Base-by-base conservation (phyloP, 2,888 invertebrate genomes). In the Venusia cambrica region DNA sequence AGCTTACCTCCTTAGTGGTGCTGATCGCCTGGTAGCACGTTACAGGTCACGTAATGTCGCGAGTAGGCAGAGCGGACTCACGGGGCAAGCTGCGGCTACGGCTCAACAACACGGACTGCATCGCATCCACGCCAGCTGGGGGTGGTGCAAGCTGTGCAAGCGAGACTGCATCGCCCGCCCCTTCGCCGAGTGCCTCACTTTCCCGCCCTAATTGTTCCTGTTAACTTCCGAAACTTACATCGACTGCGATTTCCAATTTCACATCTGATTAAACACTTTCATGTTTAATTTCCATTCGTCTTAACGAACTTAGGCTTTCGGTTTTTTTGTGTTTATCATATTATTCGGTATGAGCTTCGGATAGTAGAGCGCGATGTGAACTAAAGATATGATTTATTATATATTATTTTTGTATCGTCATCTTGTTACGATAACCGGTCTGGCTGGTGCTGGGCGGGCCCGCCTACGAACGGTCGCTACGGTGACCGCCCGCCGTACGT, bases 141-240 rank as follows among this genome's bases (percentile, higher is more conserved):
- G 87, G 83, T 79, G 81, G 84, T 80, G 83, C 83, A 83, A 67
- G 63, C 55, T 72, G 80, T 80, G 84, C 83, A 84, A 87, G 85
- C 78, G 84, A 84, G 84, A 87, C 81, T 81, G 81, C 83, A 76
- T 50, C 61, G 52, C 69, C 76, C 81, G 80, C 87, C 87, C 84
- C 80, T 76, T 77, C 65, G 70, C 76, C 74, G 74, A 69, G 72
- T 80, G 76, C 77, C 79, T 85, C 83, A 80, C 84, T 79, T 85
- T 85, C 80, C 79, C 84, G 84, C 87, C 84, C 81, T 81, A 76
- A 63, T 48, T 73, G 68, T 65, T 73, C 66, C 56, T 58, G 51
- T 55, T 67, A 61, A 72, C 59, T 69, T 65, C 39, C 51, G 54
- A 62, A 75, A 73, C 65, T 77, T 73, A 68, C 64, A 66, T 46